Evolutionary conservation across 2,888 invertebrate genomes (phyloP).

Genomic region (Hartigia nigra): DNA sequence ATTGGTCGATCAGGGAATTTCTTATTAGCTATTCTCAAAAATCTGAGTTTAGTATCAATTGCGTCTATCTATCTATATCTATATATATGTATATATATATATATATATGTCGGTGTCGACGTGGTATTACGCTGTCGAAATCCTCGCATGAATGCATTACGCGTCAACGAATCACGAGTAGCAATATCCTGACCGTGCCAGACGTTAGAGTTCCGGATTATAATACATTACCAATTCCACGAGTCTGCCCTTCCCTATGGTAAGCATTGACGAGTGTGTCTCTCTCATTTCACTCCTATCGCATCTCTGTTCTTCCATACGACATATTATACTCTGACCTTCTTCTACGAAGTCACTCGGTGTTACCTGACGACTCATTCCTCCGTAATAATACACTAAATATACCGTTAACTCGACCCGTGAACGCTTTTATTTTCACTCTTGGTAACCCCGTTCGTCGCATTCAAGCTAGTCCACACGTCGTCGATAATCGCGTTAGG

Average conservation of each 20-base stretch:
- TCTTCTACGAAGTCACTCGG: background rate
- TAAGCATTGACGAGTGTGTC: background rate
- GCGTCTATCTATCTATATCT: too few relatives aligned
- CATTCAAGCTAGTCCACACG: background rate
- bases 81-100: too few relatives aligned
- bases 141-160: constrained; percentile 64
- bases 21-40: background rate
- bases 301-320: background rate
- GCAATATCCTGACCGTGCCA: constrained; percentile 63
- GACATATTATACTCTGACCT: background rate
- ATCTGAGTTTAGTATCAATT: background rate
- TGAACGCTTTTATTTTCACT: background rate
- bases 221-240: constrained; percentile 66
- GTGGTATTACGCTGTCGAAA: constrained; percentile 41
- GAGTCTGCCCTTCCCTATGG: constrained; percentile 28
- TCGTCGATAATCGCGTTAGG: background rate
- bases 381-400: background rate
- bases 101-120: background rate
- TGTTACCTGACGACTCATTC: background rate
- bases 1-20: background rate
- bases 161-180: constrained; percentile 65
- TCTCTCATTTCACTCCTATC: background rate
- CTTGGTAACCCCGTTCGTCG: background rate
- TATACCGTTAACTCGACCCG: background rate
- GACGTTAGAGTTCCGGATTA: constrained; percentile 57